Evolutionary conservation across 2,797 vertebrate species (phyloP).

Genomic region (Manis pentadactyla): DNA sequence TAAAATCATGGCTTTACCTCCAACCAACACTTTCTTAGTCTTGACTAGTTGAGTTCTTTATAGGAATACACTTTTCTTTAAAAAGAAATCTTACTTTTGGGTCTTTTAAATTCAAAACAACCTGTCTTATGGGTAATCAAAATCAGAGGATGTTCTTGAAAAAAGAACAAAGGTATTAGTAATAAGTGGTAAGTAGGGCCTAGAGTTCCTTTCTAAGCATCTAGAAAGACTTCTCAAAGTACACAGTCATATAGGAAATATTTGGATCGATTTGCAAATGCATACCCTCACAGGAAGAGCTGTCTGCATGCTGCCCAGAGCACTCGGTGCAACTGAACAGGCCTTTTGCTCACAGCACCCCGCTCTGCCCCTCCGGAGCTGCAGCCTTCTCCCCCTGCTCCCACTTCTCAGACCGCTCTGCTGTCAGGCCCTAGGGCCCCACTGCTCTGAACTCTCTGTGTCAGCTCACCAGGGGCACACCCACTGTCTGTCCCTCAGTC

Average conservation of each 20-base stretch:
- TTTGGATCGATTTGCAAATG: background rate
- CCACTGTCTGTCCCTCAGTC: too few relatives aligned
- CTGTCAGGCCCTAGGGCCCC: too few relatives aligned
- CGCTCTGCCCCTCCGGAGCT: too few relatives aligned
- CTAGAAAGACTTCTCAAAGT: background rate
- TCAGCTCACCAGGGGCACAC: too few relatives aligned
- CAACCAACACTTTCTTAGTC: background rate
- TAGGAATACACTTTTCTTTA: background rate
- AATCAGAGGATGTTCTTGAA: background rate
- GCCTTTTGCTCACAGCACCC: background rate
- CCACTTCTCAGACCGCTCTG: background rate
- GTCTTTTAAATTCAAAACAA: background rate
- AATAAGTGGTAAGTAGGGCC: background rate
- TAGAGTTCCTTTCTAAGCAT: background rate
- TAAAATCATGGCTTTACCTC: background rate
- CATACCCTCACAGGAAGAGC: background rate
- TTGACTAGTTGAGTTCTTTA: background rate
- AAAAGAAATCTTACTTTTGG: background rate
- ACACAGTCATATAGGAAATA: background rate
- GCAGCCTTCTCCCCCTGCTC: background rate
- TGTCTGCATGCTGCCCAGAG: background rate
- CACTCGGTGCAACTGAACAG: background rate
- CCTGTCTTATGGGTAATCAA: background rate
- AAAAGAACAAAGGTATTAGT: background rate
- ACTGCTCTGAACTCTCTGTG: background rate